phyloP scores from a whole-genome alignment of 1,140 invertebrate genomes.

The Eulimnadia texana region DNA sequence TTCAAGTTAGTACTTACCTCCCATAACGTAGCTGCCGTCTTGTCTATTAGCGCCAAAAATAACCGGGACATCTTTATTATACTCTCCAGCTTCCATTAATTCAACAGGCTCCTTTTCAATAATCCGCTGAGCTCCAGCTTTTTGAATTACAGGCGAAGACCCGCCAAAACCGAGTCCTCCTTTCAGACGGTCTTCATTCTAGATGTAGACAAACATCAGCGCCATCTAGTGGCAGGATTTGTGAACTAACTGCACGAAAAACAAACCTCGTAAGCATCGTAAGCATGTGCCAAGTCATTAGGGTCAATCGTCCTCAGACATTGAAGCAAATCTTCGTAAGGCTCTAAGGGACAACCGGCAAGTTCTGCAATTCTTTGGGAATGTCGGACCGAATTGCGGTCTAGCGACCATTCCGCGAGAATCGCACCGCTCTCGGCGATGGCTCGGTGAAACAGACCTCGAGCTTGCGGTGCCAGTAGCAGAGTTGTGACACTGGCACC shows the following conservation, averaged over 20 bases:
- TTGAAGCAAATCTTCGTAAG: conserved; percentile 14
- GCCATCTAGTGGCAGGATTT: neutral
- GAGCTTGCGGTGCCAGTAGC: neutral
- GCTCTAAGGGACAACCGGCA: conserved; percentile 23
- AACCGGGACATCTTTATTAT: conserved; percentile 8
- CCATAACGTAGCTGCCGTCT: conserved; percentile 15
- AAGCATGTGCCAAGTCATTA: neutral
- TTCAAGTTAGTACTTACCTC: too few species aligned
- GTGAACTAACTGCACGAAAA: too few species aligned
- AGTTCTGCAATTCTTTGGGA: conserved; percentile 24
- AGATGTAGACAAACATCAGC: too few species aligned
- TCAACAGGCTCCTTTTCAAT: conserved; percentile 11
- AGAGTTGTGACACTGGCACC: conserved; percentile 32
- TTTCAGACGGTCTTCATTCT: conserved; percentile 14
- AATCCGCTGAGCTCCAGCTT: conserved; percentile 12
- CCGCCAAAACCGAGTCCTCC: conserved; percentile 16
- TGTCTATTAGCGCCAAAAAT: conserved; percentile 15
- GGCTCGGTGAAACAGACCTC: conserved; percentile 22
- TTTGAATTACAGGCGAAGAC: conserved; percentile 14
- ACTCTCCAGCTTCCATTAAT: conserved; percentile 13
- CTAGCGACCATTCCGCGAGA: conserved; percentile 27
- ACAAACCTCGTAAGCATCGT: conserved; percentile 3
- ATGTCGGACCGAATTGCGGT: conserved; percentile 25
- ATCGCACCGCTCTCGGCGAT: conserved; percentile 26
- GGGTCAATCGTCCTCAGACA: conserved; percentile 10